A percentile compares a stretch with the other conserved stretches of the same genome.
phyloP scores from a whole-genome alignment of 2,888 invertebrate genomes.

The Nomada flava region DNA sequence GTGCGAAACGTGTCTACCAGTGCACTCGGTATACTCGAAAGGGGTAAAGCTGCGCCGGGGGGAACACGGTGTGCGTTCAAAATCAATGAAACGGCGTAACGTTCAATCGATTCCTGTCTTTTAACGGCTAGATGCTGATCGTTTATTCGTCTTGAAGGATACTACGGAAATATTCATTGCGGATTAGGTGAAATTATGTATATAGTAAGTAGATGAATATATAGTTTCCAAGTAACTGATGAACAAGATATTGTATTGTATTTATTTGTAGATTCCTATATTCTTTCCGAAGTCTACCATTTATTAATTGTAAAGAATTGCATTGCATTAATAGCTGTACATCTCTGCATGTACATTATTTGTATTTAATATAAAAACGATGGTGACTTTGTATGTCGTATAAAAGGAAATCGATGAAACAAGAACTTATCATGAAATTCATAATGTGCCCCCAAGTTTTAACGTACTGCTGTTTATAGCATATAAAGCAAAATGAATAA shows the following conservation, averaged over 20 bases:
- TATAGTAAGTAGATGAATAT: not conserved
- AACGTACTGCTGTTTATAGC: not conserved
- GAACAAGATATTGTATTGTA: not conserved
- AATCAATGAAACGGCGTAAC: not conserved
- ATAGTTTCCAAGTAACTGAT: not conserved
- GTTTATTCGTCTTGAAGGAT: no score
- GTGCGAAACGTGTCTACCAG: conserved; percentile 50
- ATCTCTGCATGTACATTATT: not conserved
- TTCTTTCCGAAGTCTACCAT: not conserved
- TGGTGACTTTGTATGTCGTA: conserved; percentile 17
- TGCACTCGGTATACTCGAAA: not conserved
- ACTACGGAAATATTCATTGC: no score
- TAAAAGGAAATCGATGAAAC: not conserved
- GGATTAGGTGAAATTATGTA: no score
- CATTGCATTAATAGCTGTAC: not conserved
- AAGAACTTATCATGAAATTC: not conserved
- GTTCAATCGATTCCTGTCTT: not conserved
- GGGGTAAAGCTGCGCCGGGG: not conserved
- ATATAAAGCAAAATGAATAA: not conserved
- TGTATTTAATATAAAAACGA: not conserved
- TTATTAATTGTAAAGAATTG: not conserved
- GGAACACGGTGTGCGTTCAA: not conserved
- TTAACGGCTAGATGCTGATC: no score
- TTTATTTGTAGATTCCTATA: not conserved
- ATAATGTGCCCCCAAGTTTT: not conserved